Evolutionary conservation across 2,888 invertebrate species (phyloP), one percentile per base, ranked within the genome.

Genomic region (Drosophila stalkeri): DNA sequence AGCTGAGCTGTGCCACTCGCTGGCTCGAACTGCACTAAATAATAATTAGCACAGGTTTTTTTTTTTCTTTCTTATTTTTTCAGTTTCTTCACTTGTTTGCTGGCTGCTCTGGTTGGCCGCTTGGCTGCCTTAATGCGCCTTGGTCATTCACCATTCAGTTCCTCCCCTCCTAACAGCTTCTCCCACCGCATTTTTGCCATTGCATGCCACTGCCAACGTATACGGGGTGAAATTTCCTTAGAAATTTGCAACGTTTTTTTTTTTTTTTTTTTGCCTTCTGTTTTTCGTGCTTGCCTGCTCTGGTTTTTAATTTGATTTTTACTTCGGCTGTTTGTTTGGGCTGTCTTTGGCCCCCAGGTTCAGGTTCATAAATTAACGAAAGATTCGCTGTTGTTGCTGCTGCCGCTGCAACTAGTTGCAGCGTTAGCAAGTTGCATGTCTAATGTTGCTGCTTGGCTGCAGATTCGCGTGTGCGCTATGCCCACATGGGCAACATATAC

Each of bases 31-130:
- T 83, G 87, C 86, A 86, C 90, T 91, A 91, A 90, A 90, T 91
- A 91, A 90, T 90, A 90, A 90, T 90, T 90, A 90, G 90, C 91
- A 88, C 91, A 91, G 90, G 91, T 90, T 90, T 87, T 86, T 77
- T 59, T 62, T 55, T 47, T 56, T 56, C 16, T 39, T 39, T 16
- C 37, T 39, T 39, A 2, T 55, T 51, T 90, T 27, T 33, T 33
- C 33, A 33, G 33, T 51, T 55, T 77, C 75, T 75, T 82, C 41
- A 56, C 43, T 63, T 44, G 64, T 35, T 69, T 69, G 65, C 39
- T 75, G 69, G 68, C 56, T 77, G 77, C 69, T 71, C 70, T 70
- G 81, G 78, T 80, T 81, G 88, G 70, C 66, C 80, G 80, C 82
- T 76, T 87, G 86, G 84, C 84, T 88, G 84, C 90, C 90, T 85